Conservation (phyloP, 2,888 invertebrate genomes). For the Nezara viridula region DNA sequence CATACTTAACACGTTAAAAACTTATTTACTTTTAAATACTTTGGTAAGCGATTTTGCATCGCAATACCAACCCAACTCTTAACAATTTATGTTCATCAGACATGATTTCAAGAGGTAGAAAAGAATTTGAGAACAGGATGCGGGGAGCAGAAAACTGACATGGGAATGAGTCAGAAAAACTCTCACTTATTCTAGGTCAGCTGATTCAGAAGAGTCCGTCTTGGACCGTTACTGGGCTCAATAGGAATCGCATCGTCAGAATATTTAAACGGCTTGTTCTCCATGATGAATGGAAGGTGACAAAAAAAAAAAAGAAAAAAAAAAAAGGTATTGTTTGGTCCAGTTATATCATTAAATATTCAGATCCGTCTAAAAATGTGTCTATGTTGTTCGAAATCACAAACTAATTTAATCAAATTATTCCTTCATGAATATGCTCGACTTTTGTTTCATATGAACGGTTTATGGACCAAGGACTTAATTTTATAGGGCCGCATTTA, state of each 20-base stretch:
- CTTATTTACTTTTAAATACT: too few relatives aligned
- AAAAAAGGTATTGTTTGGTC: neutral
- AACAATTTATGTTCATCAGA: too few relatives aligned
- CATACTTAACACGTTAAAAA: too few relatives aligned
- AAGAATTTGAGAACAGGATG: slow-evolving; percentile 9
- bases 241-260: neutral
- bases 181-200: slow-evolving; percentile 48
- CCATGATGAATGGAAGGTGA: neutral
- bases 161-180: neutral
- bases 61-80: neutral
- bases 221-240: neutral
- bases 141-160: slow-evolving; percentile 16
- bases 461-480: too few relatives aligned
- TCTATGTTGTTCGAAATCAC: too few relatives aligned
- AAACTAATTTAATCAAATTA: too few relatives aligned
- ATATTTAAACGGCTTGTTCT: neutral
- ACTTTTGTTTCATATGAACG: too few relatives aligned
- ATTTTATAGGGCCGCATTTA: too few relatives aligned
- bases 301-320: neutral
- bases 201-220: slow-evolving; percentile 16
- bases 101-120: neutral
- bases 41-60: too few relatives aligned
- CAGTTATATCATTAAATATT: neutral
- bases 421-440: too few relatives aligned
- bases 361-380: neutral